phyloP scores from a whole-genome alignment of 2,113 vertebrate genomes.

The Rutilus rutilus region DNA sequence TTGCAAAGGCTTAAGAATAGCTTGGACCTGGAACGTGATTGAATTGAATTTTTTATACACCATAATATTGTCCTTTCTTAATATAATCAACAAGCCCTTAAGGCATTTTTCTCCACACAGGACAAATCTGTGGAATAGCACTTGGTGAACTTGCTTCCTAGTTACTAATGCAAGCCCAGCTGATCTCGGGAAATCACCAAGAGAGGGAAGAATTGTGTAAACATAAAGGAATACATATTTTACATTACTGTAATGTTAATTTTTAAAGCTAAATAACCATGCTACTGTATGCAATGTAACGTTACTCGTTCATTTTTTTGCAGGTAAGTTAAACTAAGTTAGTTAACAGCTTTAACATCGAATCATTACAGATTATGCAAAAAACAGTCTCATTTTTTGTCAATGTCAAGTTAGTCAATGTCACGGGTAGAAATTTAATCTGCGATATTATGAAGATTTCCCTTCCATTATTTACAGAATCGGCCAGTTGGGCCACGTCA shows the following conservation, averaged over 20 bases:
- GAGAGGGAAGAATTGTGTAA: neutral
- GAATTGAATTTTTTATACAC: neutral
- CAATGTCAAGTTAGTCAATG: neutral
- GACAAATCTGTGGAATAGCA: neutral
- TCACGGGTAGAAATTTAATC: neutral
- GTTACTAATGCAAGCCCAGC: neutral
- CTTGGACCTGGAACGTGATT: neutral
- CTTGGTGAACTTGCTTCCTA: neutral
- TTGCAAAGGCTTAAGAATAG: neutral
- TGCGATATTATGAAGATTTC: neutral
- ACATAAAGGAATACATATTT: neutral
- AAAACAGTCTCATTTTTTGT: neutral
- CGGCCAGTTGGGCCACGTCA: conserved; percentile 26
- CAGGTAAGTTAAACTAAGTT: neutral
- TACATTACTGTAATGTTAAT: neutral
- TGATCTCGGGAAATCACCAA: neutral
- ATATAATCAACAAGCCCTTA: neutral
- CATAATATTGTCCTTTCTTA: neutral
- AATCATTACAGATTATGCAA: neutral
- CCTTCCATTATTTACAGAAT: neutral
- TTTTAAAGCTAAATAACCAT: neutral
- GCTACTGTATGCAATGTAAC: no score
- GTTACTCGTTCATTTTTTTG: neutral
- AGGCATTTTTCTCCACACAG: neutral
- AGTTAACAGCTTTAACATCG: neutral